Percentiles rank a stretch among this genome's conserved stretches.
Evolutionary conservation across 2,797 vertebrate genomes (phyloP).

Genomic region (Mycteria americana): DNA sequence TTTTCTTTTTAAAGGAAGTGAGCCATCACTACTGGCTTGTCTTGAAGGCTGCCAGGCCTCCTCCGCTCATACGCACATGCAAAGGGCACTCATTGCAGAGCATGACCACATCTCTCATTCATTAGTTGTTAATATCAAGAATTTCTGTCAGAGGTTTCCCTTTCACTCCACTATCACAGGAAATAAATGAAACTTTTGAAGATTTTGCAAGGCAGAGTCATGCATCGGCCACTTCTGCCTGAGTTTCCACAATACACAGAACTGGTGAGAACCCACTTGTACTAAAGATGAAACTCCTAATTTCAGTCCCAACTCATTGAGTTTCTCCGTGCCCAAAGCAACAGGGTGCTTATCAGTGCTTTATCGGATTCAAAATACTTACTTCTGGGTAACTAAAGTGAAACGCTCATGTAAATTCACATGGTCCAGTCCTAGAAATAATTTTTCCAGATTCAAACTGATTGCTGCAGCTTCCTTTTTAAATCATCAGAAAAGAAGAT

Average conservation of each 20-base stretch:
- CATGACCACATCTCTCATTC: not conserved
- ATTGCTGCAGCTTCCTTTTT: not conserved
- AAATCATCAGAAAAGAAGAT: not conserved
- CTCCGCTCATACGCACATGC: fast-evolving
- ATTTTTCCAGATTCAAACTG: not conserved
- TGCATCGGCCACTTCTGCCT: not conserved
- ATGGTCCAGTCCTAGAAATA: not conserved
- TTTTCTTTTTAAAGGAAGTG: not conserved
- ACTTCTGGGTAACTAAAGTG: not conserved
- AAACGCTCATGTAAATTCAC: not conserved
- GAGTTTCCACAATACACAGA: not conserved
- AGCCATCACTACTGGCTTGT: fast-evolving
- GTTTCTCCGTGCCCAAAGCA: not conserved
- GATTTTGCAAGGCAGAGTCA: not conserved
- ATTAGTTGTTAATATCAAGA: slow-evolving; percentile 42
- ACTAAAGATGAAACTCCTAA: not conserved
- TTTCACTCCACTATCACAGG: slow-evolving; percentile 33
- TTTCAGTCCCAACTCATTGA: not conserved
- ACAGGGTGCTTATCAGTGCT: not conserved
- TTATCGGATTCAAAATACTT: not conserved
- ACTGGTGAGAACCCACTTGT: not conserved
- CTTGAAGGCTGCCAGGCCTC: not conserved
- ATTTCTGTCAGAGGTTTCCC: slow-evolving; percentile 48
- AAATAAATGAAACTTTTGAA: slow-evolving; percentile 50
- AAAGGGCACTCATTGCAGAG: not conserved